These are phyloP conservation scores for Rhimphoctona megacephalus DNA, from an alignment of 2,888 invertebrate species.

Conservation along the genomic window DNA sequence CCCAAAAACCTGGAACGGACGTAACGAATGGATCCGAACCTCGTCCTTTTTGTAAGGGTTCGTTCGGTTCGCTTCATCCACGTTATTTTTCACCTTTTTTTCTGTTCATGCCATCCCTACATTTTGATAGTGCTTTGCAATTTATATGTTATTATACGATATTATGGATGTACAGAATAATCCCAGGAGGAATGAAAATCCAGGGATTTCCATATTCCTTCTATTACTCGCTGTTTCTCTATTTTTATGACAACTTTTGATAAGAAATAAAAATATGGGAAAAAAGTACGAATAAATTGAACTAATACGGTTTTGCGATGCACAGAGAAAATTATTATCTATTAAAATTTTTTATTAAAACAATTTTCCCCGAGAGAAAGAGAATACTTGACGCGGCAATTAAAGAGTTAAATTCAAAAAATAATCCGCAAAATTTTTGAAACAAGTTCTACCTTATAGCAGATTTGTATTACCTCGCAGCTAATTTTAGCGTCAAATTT, in stretches of 20 bases:
- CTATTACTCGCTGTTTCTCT: background rate
- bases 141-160: background rate
- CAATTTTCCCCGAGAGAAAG: too few species aligned
- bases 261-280: background rate
- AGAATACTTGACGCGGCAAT: too few species aligned
- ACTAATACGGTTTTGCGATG: too few species aligned
- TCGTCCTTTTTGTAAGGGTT: slow-evolving; percentile 2
- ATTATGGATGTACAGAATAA: background rate
- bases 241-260: background rate
- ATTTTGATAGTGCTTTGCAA: background rate
- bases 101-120: background rate
- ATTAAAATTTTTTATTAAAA: too few species aligned
- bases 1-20: slow-evolving; percentile 16
- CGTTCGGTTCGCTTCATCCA: background rate
- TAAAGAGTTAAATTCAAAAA: background rate
- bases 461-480: background rate
- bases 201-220: background rate
- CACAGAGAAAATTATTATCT: too few species aligned
- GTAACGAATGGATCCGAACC: slow-evolving; percentile 33
- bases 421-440: background rate
- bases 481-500: background rate
- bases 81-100: slow-evolving; percentile 19
- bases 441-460: background rate
- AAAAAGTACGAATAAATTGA: background rate
- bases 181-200: background rate